Conservation (phyloP, 2,797 vertebrate species). For the Acrocephalus scirpaceus region DNA sequence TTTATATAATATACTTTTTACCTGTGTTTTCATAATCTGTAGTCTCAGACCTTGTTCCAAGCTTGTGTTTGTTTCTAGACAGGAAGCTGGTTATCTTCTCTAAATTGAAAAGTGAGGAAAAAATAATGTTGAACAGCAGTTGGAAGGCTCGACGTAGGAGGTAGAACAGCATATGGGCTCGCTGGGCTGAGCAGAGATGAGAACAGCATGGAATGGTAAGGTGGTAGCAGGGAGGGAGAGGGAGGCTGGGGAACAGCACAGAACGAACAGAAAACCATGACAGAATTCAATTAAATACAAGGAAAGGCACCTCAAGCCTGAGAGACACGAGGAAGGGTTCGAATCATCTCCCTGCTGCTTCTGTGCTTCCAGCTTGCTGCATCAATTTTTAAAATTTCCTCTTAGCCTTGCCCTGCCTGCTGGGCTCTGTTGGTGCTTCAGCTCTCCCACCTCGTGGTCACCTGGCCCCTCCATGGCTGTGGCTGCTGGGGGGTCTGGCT, state of each 20-base stretch:
- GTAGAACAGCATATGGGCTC: neutral
- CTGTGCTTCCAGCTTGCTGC: neutral
- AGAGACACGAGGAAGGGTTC: neutral
- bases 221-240: neutral
- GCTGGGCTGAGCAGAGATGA: neutral
- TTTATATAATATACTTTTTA: neutral
- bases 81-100: neutral
- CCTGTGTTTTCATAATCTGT: neutral
- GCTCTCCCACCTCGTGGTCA: neutral
- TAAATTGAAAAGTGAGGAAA: neutral
- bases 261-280: neutral
- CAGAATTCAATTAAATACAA: neutral
- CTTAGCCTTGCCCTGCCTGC: neutral
- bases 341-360: neutral
- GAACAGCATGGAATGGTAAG: neutral
- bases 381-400: neutral
- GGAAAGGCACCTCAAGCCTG: neutral
- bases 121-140: neutral
- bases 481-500: neutral
- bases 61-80: neutral
- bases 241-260: neutral
- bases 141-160: neutral
- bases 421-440: neutral
- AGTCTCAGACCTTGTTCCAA: neutral
- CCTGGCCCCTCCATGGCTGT: neutral